phyloP scores from a whole-genome alignment of 2,797 vertebrate genomes.

The Orientallactaga sibirica region DNA sequence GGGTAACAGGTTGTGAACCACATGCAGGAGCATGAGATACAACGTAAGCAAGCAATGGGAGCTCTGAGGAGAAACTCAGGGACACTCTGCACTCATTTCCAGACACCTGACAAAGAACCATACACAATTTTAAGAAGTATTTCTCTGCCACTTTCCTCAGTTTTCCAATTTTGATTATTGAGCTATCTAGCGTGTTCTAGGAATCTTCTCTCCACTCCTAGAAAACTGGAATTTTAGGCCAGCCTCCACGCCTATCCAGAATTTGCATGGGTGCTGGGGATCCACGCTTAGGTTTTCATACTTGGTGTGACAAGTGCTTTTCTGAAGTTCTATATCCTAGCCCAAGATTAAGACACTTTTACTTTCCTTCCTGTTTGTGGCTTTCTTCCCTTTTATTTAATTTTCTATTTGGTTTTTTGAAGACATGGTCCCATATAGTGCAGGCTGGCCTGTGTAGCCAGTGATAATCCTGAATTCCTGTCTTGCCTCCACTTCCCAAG shows the following conservation, averaged over 20 bases:
- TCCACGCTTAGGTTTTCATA: no score
- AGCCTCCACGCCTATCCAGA: no score
- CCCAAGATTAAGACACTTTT: neutral
- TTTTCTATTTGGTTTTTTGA: neutral
- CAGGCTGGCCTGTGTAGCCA: neutral
- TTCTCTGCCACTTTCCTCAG: neutral
- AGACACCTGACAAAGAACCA: neutral
- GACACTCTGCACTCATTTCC: neutral
- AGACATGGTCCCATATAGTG: neutral
- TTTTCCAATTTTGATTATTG: no score
- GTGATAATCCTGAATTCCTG: neutral
- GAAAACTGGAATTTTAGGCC: no score
- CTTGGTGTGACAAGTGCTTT: no score
- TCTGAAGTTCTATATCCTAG: no score
- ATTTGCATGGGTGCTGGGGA: no score
- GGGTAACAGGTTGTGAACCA: slow-evolving; percentile 31
- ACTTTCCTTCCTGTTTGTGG: slow-evolving; percentile 16
- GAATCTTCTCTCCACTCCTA: no score
- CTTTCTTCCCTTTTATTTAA: neutral
- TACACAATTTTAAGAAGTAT: neutral
- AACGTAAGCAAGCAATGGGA: neutral
- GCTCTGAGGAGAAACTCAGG: neutral
- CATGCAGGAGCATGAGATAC: neutral
- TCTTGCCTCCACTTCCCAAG: neutral
- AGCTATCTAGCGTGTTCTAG: no score